Percentiles rank a stretch among this genome's conserved stretches.
Conservation (phyloP, 1,140 invertebrate genomes). For the Bombus polaris region DNA sequence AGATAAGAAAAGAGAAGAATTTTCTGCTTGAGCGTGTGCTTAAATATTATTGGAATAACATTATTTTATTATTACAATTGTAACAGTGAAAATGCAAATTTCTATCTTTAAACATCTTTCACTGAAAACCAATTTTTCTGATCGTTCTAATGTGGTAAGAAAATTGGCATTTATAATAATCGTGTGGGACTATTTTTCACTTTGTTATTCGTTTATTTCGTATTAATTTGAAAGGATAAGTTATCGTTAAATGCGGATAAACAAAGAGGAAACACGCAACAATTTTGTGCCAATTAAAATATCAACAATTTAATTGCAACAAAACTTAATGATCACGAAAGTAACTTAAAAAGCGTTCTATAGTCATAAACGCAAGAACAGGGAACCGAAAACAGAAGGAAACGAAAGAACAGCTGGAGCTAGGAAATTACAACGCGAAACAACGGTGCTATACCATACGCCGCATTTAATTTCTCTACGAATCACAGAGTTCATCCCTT, state of each 20-base stretch:
- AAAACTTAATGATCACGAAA: not conserved
- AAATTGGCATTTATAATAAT: too few species aligned
- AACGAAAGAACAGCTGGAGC: not conserved
- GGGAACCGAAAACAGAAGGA: not conserved
- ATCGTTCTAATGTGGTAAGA: too few species aligned
- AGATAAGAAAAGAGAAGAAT: not conserved
- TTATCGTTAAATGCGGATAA: not conserved
- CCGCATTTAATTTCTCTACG: not conserved
- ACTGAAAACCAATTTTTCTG: not conserved
- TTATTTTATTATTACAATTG: not conserved
- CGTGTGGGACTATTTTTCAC: too few species aligned
- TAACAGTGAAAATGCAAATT: not conserved
- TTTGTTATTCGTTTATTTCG: not conserved
- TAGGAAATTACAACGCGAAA: not conserved
- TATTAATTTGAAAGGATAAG: not conserved
- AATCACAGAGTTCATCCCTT: not conserved
- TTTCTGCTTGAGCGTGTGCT: not conserved
- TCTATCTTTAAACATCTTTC: not conserved
- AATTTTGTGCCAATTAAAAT: not conserved
- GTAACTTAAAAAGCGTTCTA: not conserved
- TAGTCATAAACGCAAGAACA: not conserved
- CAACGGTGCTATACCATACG: not conserved
- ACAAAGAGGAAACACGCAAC: too few species aligned
- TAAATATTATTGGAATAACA: not conserved
- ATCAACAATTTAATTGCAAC: not conserved